A percentile compares a stretch with the other conserved stretches of the same genome.
Evolutionary conservation across 1,140 invertebrate genomes (phyloP).

Genomic region (Pseudomyrmex sp.): DNA sequence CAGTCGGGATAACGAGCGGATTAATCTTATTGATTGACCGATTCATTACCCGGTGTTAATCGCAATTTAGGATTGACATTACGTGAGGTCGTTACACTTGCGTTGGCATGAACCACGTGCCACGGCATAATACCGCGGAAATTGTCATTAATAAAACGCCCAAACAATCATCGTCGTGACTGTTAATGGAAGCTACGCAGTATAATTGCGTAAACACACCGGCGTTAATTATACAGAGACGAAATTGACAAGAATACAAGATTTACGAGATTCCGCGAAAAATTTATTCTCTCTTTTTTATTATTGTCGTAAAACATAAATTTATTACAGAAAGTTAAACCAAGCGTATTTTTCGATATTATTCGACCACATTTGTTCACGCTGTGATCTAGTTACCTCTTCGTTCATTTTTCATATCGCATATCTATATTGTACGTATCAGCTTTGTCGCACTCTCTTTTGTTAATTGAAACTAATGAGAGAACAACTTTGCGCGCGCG

Average conservation of each 20-base stretch:
- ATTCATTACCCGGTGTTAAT: slow-evolving; percentile 66
- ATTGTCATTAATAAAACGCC: slow-evolving; percentile 38
- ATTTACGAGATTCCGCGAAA: background rate
- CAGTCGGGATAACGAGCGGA: slow-evolving; percentile 48
- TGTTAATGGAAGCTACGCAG: background rate
- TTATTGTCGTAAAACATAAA: background rate
- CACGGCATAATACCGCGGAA: background rate
- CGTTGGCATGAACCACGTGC: slow-evolving; percentile 4
- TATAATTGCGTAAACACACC: background rate
- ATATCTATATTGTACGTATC: too few species aligned
- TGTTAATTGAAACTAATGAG: too few species aligned
- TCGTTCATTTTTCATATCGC: too few species aligned
- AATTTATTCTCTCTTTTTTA: slow-evolving; percentile 1
- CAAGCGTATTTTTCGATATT: too few species aligned
- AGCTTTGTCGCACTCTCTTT: too few species aligned
- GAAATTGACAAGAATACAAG: background rate
- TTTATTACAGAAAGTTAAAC: too few species aligned
- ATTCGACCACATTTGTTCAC: too few species aligned
- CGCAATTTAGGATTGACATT: slow-evolving; percentile 54
- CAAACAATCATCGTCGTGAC: slow-evolving; percentile 27
- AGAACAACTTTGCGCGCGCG: too few species aligned
- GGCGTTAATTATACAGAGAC: background rate
- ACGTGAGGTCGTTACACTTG: slow-evolving; percentile 49
- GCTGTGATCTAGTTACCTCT: too few species aligned
- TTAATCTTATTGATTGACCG: slow-evolving; percentile 67